Evolutionary conservation across 2,113 vertebrate species (phyloP).

Genomic region (Ptilorrhoa leucosticta): DNA sequence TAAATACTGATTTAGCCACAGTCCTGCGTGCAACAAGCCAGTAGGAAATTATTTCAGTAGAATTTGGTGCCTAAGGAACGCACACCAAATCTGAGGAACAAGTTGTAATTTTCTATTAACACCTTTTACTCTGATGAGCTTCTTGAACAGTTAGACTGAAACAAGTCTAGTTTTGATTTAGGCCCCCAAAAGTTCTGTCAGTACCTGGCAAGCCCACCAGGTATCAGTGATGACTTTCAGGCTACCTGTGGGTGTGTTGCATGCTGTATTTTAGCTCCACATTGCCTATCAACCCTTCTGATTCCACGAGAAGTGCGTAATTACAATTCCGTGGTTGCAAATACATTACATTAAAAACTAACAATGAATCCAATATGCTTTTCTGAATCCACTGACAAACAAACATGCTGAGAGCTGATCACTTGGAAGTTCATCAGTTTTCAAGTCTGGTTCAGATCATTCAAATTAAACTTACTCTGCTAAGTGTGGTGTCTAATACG

Average conservation of each 20-base stretch:
- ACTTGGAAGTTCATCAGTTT: neutral
- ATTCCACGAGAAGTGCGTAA: neutral
- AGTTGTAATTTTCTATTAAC: neutral
- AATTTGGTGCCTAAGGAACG: neutral
- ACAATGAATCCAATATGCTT: neutral
- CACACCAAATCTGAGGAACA: neutral
- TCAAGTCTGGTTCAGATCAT: neutral
- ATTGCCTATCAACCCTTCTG: no score
- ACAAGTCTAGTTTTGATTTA: neutral
- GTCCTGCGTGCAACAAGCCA: neutral
- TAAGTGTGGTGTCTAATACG: fast-evolving
- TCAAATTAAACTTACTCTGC: neutral
- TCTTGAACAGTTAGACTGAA: neutral
- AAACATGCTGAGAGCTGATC: neutral
- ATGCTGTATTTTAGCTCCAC: neutral
- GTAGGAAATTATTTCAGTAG: neutral
- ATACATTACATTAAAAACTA: neutral
- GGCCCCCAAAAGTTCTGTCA: neutral
- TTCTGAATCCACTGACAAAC: neutral
- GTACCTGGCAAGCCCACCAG: neutral
- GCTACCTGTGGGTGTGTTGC: neutral
- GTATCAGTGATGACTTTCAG: neutral
- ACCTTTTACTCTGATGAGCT: neutral
- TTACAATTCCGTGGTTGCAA: neutral
- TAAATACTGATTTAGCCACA: neutral